Percentiles rank a stretch among this genome's conserved stretches.
phyloP scores from a whole-genome alignment of 2,113 vertebrate species.

The Corapipo altera region DNA sequence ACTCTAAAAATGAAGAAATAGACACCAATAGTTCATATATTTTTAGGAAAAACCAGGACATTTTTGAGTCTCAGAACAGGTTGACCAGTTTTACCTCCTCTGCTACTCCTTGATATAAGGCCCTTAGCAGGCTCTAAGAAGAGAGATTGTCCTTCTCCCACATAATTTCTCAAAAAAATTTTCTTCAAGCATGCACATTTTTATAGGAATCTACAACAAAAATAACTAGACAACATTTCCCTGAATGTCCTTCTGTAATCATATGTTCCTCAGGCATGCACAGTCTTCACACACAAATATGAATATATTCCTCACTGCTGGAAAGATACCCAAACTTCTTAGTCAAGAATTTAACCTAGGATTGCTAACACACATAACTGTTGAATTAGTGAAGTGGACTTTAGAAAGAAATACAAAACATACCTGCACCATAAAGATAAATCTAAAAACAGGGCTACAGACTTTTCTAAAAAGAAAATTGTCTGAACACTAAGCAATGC shows the following conservation, averaged over 20 bases:
- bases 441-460: not conserved
- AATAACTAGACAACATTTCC: not conserved
- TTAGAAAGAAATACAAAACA: conserved; percentile 6
- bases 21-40: not conserved
- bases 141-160: not conserved
- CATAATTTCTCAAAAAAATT: not conserved
- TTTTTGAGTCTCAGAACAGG: not conserved
- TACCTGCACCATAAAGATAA: not conserved
- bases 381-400: not conserved
- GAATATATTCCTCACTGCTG: not conserved
- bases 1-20: not conserved
- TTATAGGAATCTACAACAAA: not conserved
- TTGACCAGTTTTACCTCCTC: not conserved
- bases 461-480: not conserved
- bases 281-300: not conserved
- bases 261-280: not conserved
- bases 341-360: not conserved
- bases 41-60: not conserved
- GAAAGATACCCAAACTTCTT: not conserved
- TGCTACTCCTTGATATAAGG: not conserved
- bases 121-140: not conserved
- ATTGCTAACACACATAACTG: not conserved
- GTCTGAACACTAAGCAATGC: not conserved
- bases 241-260: not conserved
- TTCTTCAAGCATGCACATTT: not conserved